Evolutionary conservation across 2,113 vertebrate genomes (phyloP).

Genomic region (Aspiorhynchus laticeps): DNA sequence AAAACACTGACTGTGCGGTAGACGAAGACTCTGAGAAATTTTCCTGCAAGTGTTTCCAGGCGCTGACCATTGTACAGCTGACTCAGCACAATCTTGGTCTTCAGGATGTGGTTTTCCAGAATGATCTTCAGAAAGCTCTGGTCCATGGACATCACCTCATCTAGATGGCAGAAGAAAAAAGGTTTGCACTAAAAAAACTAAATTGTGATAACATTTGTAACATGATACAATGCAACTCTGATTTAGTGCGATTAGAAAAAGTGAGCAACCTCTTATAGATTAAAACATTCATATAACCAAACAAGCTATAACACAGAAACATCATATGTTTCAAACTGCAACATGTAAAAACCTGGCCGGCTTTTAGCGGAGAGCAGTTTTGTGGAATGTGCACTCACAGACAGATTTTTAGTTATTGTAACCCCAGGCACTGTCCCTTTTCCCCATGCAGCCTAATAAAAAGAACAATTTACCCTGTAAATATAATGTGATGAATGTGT

Average conservation of each 20-base stretch:
- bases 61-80: constrained; percentile 91
- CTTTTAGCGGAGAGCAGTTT: background rate
- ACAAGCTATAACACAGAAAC: background rate
- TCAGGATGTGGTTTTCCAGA: constrained; percentile 92
- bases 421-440: constrained; percentile 7
- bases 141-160: constrained; percentile 89
- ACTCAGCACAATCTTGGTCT: constrained; percentile 85
- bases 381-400: constrained; percentile 18
- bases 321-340: background rate
- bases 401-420: constrained; percentile 13
- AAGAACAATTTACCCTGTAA: constrained; percentile 14
- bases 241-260: background rate
- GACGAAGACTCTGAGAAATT: constrained; percentile 89
- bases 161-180: constrained; percentile 69
- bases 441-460: background rate
- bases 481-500: constrained; percentile 9
- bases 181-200: background rate
- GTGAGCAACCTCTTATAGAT: background rate
- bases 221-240: background rate
- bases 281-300: background rate
- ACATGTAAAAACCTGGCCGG: background rate
- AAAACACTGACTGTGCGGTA: constrained; percentile 89
- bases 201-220: background rate
- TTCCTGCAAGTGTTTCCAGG: constrained; percentile 90
- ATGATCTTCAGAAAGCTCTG: constrained; percentile 84